These are phyloP conservation scores for Mellilla xanthometata DNA, from an alignment of 2,888 invertebrate species.

Conservation along the genomic window DNA sequence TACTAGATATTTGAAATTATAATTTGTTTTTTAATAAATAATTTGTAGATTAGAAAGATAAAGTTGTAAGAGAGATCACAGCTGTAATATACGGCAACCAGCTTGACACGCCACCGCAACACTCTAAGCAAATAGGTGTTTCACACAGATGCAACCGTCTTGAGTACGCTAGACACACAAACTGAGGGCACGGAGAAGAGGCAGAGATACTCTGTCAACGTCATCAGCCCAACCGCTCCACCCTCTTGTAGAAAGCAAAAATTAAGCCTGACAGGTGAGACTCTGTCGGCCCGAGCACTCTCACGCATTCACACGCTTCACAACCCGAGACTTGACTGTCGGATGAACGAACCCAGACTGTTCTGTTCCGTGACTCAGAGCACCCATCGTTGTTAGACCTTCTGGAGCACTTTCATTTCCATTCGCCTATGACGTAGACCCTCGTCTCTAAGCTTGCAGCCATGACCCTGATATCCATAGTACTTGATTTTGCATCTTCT, in stretches of 20 bases:
- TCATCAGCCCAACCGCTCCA: slow-evolving; percentile 84
- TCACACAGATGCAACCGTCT: slow-evolving; percentile 71
- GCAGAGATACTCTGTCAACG: slow-evolving; percentile 82
- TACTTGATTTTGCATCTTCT: slow-evolving; percentile 16
- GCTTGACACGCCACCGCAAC: slow-evolving; percentile 28
- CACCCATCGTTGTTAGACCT: slow-evolving; percentile 33
- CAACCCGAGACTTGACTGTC: slow-evolving; percentile 33
- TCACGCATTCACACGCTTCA: slow-evolving; percentile 32
- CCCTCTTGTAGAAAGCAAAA: slow-evolving; percentile 85
- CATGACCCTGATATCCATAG: slow-evolving; percentile 11
- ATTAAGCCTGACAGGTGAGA: slow-evolving; percentile 86
- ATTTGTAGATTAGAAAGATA: background rate
- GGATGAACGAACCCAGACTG: slow-evolving; percentile 22
- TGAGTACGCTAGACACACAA: slow-evolving; percentile 61
- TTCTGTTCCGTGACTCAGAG: slow-evolving; percentile 26
- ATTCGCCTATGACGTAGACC: slow-evolving; percentile 26
- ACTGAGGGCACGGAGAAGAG: slow-evolving; percentile 53
- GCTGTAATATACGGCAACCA: slow-evolving; percentile 13
- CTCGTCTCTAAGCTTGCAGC: slow-evolving; percentile 23
- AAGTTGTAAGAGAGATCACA: slow-evolving; percentile 11
- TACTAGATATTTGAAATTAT: too few relatives aligned
- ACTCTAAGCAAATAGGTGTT: slow-evolving; percentile 73
- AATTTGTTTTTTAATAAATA: too few relatives aligned
- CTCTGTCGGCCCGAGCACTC: slow-evolving; percentile 50
- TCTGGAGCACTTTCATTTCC: slow-evolving; percentile 31